Evolutionary conservation across 2,113 vertebrate genomes (phyloP).

Genomic region (Rhinolophus ferrumequinum): DNA sequence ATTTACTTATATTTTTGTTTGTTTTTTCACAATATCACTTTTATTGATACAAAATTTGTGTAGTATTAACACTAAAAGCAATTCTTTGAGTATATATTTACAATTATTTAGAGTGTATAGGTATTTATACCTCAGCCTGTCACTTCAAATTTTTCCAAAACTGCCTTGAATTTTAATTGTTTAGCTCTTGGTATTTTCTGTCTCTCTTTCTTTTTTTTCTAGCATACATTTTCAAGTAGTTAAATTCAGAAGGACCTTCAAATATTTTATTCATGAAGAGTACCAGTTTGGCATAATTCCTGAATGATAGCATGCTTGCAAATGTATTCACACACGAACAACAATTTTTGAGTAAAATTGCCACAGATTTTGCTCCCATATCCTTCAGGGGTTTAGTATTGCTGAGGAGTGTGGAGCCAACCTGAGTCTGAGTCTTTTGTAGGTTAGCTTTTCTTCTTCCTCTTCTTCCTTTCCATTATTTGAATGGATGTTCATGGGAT

Average conservation of each 20-base stretch:
- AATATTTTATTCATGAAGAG: conserved; percentile 27
- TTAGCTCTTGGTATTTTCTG: background rate
- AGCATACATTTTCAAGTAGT: background rate
- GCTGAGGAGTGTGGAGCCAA: background rate
- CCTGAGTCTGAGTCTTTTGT: background rate
- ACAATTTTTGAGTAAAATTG: background rate
- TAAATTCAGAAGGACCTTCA: background rate
- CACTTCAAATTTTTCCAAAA: background rate
- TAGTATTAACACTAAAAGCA: background rate
- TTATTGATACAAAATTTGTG: background rate
- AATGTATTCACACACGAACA: background rate
- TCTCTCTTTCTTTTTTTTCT: background rate
- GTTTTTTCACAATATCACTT: background rate
- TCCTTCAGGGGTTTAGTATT: background rate
- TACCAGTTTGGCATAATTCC: background rate
- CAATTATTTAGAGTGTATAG: background rate
- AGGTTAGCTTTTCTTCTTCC: background rate
- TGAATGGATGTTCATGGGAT: background rate
- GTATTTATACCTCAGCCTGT: background rate
- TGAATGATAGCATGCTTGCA: background rate
- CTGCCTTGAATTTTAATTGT: conserved; percentile 9
- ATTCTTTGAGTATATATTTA: background rate
- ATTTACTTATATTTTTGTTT: background rate
- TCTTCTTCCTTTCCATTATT: background rate
- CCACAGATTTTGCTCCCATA: background rate